phyloP scores from a whole-genome alignment of 2,888 invertebrate genomes.

The Hyalella azteca region DNA sequence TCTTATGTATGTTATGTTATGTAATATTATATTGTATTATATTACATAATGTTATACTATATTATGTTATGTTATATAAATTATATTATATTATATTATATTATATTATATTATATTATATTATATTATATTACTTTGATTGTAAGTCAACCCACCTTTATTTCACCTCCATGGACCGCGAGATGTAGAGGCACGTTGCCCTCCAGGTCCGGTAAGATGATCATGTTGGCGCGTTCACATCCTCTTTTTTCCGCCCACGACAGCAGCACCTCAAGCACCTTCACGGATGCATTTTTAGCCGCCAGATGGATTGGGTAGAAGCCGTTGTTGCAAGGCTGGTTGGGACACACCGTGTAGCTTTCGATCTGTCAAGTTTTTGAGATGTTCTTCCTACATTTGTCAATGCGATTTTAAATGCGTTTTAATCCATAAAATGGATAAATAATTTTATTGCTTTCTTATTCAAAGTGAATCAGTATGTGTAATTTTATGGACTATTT shows the following conservation, averaged over 20 bases:
- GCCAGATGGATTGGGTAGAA: conserved; percentile 91
- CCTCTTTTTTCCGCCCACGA: conserved; percentile 83
- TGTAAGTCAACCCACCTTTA: conserved; percentile 63
- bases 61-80: no score
- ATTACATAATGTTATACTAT: no score
- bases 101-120: no score
- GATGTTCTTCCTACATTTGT: conserved; percentile 55
- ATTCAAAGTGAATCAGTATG: no score
- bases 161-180: conserved; percentile 65
- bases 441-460: no score
- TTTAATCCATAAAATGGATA: no score
- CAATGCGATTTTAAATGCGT: no score
- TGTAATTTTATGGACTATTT: no score
- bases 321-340: conserved; percentile 82
- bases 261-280: conserved; percentile 81
- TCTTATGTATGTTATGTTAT: no score
- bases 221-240: conserved; percentile 79
- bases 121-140: no score
- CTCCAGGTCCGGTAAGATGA: conserved; percentile 83
- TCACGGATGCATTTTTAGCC: conserved; percentile 85
- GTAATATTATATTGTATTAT: no score
- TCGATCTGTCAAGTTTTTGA: conserved; percentile 70
- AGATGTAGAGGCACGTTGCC: conserved; percentile 73
- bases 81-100: no score
- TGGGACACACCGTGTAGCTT: conserved; percentile 78